phyloP scores from a whole-genome alignment of 2,797 vertebrate species.

The Myotis myotis region DNA sequence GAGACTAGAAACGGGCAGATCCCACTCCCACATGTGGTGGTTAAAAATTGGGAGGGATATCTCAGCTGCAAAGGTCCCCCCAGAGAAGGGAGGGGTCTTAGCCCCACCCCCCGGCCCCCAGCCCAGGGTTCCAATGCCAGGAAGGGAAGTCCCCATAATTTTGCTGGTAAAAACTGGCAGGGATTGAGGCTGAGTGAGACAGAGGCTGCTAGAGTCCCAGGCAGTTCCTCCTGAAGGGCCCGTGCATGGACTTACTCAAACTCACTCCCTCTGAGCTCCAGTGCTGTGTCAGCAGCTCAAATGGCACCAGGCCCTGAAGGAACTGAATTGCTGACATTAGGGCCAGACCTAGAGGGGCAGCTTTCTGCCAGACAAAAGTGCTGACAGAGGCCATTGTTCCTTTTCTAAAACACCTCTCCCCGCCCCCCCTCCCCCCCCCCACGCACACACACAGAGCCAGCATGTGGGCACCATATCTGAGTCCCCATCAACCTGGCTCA shows the following conservation, averaged over 20 bases:
- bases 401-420: not conserved
- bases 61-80: not conserved
- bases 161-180: not conserved
- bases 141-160: not conserved
- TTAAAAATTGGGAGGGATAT: not conserved
- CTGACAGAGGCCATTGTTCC: not conserved
- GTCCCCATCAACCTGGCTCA: not conserved
- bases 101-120: not conserved
- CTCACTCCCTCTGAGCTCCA: not conserved
- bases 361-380: not conserved
- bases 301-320: not conserved
- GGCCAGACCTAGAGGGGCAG: not conserved
- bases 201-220: not conserved
- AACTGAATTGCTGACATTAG: not conserved
- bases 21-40: not conserved
- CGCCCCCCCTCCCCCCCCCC: not conserved
- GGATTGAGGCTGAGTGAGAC: not conserved
- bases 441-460: not conserved
- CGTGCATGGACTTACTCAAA: not conserved
- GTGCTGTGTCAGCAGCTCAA: not conserved
- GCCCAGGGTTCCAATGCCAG: not conserved
- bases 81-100: not conserved
- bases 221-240: not conserved
- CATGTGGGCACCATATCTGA: not conserved
- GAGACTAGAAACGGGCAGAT: not conserved